phyloP scores from a whole-genome alignment of 2,113 vertebrate genomes.

The Lophotis ruficrista region DNA sequence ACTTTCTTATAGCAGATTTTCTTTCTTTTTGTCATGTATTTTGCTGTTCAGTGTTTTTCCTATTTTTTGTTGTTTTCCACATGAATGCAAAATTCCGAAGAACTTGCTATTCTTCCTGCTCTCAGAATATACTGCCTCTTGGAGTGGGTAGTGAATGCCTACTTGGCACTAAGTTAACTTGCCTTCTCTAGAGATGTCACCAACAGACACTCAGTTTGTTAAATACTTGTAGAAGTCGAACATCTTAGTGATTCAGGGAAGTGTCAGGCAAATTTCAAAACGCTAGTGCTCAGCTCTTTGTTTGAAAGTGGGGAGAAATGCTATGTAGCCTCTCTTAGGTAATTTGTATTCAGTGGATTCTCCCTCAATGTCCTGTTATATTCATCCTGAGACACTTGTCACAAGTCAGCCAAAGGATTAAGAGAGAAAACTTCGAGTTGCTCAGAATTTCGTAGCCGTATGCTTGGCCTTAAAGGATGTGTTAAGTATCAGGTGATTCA shows the following conservation, averaged over 20 bases:
- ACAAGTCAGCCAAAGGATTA: conserved; percentile 28
- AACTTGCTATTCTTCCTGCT: neutral
- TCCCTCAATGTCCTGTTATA: conserved; percentile 31
- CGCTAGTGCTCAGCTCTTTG: neutral
- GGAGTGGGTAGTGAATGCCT: neutral
- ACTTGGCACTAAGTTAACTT: neutral
- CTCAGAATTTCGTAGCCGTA: conserved; percentile 24
- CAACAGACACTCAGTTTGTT: neutral
- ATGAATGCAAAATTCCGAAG: neutral
- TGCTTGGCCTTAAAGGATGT: conserved; percentile 41
- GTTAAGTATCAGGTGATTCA: conserved; percentile 28
- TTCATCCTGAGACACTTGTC: conserved; percentile 44
- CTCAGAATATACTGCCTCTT: neutral
- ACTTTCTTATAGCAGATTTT: neutral
- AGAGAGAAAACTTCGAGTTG: conserved; percentile 47
- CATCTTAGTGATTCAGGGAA: neutral
- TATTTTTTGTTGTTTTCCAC: neutral
- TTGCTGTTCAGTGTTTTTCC: neutral
- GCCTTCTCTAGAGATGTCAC: neutral
- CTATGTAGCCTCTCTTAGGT: neutral
- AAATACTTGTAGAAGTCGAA: neutral
- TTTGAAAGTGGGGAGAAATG: neutral
- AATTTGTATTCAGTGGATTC: conserved; percentile 32
- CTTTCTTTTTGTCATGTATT: neutral
- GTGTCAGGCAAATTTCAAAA: neutral